Percentiles rank a stretch among this genome's conserved stretches.
Conservation (phyloP, 2,888 invertebrate species). For the Allygus modestus region DNA sequence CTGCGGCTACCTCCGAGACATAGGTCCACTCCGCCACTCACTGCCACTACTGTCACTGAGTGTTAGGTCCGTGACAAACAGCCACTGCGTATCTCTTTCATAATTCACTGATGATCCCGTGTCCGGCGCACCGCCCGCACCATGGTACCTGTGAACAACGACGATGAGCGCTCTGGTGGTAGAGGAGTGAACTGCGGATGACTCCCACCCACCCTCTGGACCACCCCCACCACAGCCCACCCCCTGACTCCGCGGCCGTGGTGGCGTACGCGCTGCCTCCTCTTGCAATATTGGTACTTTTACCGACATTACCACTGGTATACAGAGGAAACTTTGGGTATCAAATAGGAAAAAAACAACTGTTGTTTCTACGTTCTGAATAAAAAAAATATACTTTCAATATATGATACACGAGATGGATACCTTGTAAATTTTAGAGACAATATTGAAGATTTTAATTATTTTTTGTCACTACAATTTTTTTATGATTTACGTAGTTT, state of each 20-base stretch:
- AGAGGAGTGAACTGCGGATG: slow-evolving; percentile 60
- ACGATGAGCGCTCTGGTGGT: slow-evolving; percentile 22
- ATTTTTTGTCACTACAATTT: too few relatives aligned
- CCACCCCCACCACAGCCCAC: not conserved
- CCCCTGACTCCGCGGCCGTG: not conserved
- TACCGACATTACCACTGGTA: not conserved
- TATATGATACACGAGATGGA: too few relatives aligned
- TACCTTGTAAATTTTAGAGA: too few relatives aligned
- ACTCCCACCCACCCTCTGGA: slow-evolving; percentile 46
- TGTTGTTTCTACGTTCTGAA: not conserved
- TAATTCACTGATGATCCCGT: slow-evolving; percentile 21
- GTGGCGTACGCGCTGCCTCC: slow-evolving; percentile 26
- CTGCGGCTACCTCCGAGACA: slow-evolving; percentile 54
- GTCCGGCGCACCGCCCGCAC: slow-evolving; percentile 49
- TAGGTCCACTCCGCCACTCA: slow-evolving; percentile 17
- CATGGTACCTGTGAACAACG: slow-evolving; percentile 49
- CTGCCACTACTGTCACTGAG: slow-evolving; percentile 35
- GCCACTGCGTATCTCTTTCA: slow-evolving; percentile 38
- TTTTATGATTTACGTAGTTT: too few relatives aligned
- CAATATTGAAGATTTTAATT: too few relatives aligned
- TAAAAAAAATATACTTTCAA: too few relatives aligned
- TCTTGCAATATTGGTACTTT: slow-evolving; percentile 39
- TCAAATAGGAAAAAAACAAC: too few relatives aligned
- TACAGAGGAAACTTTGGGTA: not conserved
- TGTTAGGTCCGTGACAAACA: slow-evolving; percentile 45